Base-by-base conservation (phyloP, 2,113 vertebrate genomes). In the Chrysemys picta region DNA sequence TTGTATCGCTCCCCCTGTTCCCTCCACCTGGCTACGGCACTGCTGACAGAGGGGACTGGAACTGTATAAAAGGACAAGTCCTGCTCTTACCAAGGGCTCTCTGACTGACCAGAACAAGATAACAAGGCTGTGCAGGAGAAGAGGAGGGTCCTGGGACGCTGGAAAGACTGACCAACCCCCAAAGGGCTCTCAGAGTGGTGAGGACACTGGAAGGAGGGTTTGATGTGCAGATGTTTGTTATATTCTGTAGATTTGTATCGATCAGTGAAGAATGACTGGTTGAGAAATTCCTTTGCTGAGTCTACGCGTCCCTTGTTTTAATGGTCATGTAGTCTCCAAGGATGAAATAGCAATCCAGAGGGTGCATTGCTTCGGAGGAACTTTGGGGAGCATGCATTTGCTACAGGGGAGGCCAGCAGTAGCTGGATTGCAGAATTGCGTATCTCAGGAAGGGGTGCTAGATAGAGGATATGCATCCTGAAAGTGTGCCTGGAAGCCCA, bases 111-210 rank as follows among this genome's bases (percentile, higher is more conserved):
- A 27, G 16, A 59, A 45, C 8, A 53, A 5, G 3, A 11, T n/a
- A 4, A 13, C 2, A 47, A 82, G 25, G 31, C 2, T 0, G 1
- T 25, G 54, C 6, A 19, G 27, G 2, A 24, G 19, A 8, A 76
- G 19, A 88, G 19, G 35, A 88, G 14, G 27, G 84, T 17, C 10
- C 27, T 6, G 4, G 54, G 50, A 11, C 0, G 0, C n/a, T 2
- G 3, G 10, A 19, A 89, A 35, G 42, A n/a, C 16, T 54, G 88
- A 31, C 27, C 6, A 29, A 89, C 59, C 35, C n/a, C 25, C 0
- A 1, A 31, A 0, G 1, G 52, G 16, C 3, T 35, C 12, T 25
- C 16, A 0, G 0, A 82, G 45, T 1, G 47, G 16, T 54, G 89
- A 75, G 78, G 10, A 2, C 80, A 69, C 0, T 1, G 50, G 80